Percentiles rank a stretch among this genome's conserved stretches.
Evolutionary conservation across 1,140 invertebrate species (phyloP).

Genomic region (Leguminivora glycinivorella): DNA sequence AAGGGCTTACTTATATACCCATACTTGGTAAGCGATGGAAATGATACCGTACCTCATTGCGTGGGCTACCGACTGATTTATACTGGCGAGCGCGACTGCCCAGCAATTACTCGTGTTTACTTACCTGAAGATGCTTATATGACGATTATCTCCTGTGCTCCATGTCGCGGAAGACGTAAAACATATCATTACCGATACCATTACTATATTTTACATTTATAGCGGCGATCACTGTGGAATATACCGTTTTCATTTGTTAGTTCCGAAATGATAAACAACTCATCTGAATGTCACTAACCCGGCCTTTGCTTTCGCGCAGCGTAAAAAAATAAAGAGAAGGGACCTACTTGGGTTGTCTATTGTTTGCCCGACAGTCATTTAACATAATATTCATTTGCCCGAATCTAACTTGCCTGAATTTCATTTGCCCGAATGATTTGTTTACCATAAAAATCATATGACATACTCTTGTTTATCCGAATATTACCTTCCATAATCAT

Average conservation of each 20-base stretch:
- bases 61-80: conserved; percentile 26
- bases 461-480: too few species aligned
- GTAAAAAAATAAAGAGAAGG: background rate
- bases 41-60: background rate
- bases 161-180: background rate
- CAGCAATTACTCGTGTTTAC: conserved; percentile 22
- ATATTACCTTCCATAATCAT: too few species aligned
- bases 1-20: background rate
- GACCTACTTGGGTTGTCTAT: too few species aligned
- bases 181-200: background rate
- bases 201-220: background rate
- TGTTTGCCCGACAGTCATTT: too few species aligned
- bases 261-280: too few species aligned
- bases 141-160: conserved; percentile 1
- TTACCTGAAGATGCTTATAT: background rate
- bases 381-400: too few species aligned
- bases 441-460: too few species aligned
- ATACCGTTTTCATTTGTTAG: too few species aligned
- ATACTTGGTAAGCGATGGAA: background rate
- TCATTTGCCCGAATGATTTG: too few species aligned
- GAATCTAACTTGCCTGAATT: too few species aligned
- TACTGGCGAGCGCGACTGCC: conserved; percentile 3
- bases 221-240: background rate
- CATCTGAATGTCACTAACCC: background rate
- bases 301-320: background rate